These are phyloP conservation scores for Drosophila kikkawai DNA, from an alignment of 1,140 invertebrate genomes.

Conservation along the genomic window DNA sequence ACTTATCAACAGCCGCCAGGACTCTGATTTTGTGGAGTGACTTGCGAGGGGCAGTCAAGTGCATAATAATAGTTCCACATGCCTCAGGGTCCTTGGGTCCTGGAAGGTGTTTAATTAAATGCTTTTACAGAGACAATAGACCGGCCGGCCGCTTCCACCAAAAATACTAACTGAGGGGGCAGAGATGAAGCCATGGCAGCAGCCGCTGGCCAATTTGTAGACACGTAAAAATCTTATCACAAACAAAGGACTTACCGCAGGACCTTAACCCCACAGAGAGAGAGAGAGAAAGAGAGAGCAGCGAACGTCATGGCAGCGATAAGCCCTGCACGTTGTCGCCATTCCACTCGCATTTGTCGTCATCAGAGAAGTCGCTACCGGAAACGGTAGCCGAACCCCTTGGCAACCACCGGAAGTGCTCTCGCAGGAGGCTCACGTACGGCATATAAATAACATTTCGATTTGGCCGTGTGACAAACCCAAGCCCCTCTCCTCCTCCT, in stretches of 20 bases:
- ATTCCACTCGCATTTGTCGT: constrained; percentile 79
- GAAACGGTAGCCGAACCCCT: too few relatives aligned
- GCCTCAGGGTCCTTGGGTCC: not conserved
- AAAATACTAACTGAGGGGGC: constrained; percentile 27
- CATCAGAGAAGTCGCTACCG: constrained; percentile 33
- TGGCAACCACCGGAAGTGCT: constrained; percentile 31
- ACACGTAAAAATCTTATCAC: constrained; percentile 78
- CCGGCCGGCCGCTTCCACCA: not conserved
- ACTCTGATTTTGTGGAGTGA: not conserved
- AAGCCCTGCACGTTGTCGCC: constrained; percentile 75
- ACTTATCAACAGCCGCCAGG: constrained; percentile 41
- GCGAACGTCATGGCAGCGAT: constrained; percentile 52
- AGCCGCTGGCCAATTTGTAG: constrained; percentile 70
- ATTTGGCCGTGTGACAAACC: constrained; percentile 78
- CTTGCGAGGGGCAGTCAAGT: constrained; percentile 31
- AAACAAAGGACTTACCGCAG: constrained; percentile 54
- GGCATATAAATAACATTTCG: constrained; percentile 81
- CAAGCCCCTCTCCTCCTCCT: constrained; percentile 28
- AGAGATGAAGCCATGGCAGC: constrained; percentile 31
- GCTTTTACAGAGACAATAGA: not conserved
- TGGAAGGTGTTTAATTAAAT: constrained; percentile 55
- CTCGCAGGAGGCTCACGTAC: constrained; percentile 63
- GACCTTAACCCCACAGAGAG: constrained; percentile 7
- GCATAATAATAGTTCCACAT: constrained; percentile 13
- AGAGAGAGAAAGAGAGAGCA: not conserved